A percentile compares a stretch with the other conserved stretches of the same genome.
Evolutionary conservation across 2,888 invertebrate species (phyloP).

Genomic region (Blomia tropicalis): DNA sequence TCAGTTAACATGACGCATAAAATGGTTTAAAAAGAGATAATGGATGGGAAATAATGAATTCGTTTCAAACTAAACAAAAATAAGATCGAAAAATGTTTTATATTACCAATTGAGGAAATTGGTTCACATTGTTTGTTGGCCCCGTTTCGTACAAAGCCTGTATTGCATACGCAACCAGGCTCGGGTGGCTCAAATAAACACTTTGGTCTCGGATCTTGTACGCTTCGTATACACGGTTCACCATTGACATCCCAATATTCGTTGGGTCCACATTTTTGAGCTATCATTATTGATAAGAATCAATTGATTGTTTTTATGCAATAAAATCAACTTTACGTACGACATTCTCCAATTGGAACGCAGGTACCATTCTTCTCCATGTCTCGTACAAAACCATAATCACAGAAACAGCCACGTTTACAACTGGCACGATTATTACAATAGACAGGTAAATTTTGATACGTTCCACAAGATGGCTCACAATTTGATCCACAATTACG

Average conservation of each 20-base stretch:
- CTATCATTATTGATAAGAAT: constrained; percentile 6
- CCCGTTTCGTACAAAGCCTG: constrained; percentile 16
- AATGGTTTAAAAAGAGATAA: too few species aligned
- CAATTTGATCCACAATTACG: constrained; percentile 19
- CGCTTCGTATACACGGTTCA: constrained; percentile 17
- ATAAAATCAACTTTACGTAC: constrained; percentile 7
- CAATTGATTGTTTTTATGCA: too few species aligned
- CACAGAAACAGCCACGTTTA: constrained; percentile 23
- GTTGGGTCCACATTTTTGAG: constrained; percentile 22
- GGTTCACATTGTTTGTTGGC: constrained; percentile 10
- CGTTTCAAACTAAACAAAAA: background rate
- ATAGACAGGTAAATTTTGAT: constrained; percentile 17
- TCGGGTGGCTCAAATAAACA: constrained; percentile 15
- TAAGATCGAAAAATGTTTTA: background rate
- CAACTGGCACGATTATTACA: constrained; percentile 17
- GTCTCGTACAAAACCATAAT: constrained; percentile 22
- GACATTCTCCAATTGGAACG: constrained; percentile 19
- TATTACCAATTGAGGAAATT: constrained; percentile 15
- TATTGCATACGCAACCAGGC: constrained; percentile 21
- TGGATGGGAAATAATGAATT: background rate
- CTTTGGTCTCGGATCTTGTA: constrained; percentile 19
- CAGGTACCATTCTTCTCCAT: constrained; percentile 20
- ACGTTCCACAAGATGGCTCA: constrained; percentile 21
- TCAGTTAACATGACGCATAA: too few species aligned
- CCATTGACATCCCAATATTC: constrained; percentile 23